phyloP scores from a whole-genome alignment of 2,797 vertebrate species.

The Crenuchus spilurus region DNA sequence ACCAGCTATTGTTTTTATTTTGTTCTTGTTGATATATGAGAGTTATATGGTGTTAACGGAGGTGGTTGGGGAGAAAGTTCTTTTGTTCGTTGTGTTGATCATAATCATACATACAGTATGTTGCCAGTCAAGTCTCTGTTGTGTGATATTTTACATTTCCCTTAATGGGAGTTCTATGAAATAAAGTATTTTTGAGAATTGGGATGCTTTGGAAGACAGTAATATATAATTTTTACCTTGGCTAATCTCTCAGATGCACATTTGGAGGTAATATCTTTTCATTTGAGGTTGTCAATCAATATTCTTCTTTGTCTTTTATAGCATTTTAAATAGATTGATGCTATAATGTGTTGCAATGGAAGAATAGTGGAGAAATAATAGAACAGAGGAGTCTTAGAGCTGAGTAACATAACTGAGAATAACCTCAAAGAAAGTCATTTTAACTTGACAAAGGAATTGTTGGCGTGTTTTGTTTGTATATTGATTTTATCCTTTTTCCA shows the following conservation, averaged over 20 bases:
- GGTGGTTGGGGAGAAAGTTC: background rate
- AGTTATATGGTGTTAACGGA: slow-evolving; percentile 21
- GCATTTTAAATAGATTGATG: background rate
- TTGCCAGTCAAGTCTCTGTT: background rate
- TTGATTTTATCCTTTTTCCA: background rate
- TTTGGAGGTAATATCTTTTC: background rate
- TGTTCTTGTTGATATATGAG: background rate
- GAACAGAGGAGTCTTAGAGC: background rate
- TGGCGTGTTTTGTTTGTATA: background rate
- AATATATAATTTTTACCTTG: slow-evolving; percentile 28
- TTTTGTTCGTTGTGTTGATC: background rate
- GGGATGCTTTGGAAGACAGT: slow-evolving; percentile 25
- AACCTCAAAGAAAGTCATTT: background rate
- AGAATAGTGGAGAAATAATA: background rate
- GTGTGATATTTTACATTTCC: slow-evolving; percentile 6
- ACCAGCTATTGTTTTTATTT: slow-evolving; percentile 49
- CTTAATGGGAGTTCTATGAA: background rate
- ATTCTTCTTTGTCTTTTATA: background rate
- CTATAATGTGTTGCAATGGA: background rate
- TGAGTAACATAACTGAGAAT: background rate
- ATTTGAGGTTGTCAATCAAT: background rate
- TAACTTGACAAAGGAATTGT: background rate
- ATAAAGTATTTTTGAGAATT: slow-evolving; percentile 34
- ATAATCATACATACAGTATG: background rate
- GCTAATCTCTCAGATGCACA: background rate